Evolutionary conservation across 2,113 vertebrate genomes (phyloP), one percentile per base, ranked within the genome.

Genomic region (Addax nasomaculatus): DNA sequence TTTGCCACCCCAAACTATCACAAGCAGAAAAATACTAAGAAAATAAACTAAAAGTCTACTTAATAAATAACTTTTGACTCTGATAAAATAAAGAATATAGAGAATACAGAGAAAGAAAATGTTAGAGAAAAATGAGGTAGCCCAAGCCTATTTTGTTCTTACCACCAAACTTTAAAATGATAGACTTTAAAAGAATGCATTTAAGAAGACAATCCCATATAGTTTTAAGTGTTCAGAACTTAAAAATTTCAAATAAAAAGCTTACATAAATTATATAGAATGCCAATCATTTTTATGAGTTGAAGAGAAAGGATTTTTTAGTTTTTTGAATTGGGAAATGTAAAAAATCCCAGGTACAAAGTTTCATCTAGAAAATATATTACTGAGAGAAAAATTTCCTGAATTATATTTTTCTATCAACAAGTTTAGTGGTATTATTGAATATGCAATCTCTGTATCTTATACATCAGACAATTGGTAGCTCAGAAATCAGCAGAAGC

Each of bases 401-500:
- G 30, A 89, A 95, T 90, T 95, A 70, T 79, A 93, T 89, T 89
- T 27, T 93, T 23, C 47, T 86, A n/a, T 83, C 10, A 79, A 81
- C 33, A 45, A 85, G 3, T 83, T 21, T 89, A 49, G 23, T 84
- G 58, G 2, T 73, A 85, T 57, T 88, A 80, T 43, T 97, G 36
- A 81, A 90, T 62, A 85, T 90, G 2, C 25, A n/a, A 78, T 36
- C 33, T 87, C 39, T 62, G 17, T 87, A 80, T 90, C 81, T 97
- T 95, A 2, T 85, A 85, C 12, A 53, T 92, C 21, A 90, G 27
- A 57, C 13, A 93, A 79, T 11, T 92, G 13, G 5, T 87, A 79
- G 89, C 90, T 84, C 45, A 90, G 21, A 97, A 97, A 79, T 96
- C 64, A 84, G 55, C 30, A 89, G n/a, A 94, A 90, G 25, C 84